phyloP scores from a whole-genome alignment of 1,140 invertebrate genomes.

The Euschistus heros region DNA sequence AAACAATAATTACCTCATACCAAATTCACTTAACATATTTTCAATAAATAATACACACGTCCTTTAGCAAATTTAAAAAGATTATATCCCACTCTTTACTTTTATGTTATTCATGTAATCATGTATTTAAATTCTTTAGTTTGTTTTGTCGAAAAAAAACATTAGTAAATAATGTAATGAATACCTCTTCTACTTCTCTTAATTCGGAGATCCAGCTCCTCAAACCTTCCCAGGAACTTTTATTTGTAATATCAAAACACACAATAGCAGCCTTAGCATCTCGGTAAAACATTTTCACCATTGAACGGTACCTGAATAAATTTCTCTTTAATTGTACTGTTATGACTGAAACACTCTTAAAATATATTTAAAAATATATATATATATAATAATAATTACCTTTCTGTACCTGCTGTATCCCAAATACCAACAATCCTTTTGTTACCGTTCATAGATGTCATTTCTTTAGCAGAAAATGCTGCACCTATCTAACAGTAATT shows the following conservation, averaged over 20 bases:
- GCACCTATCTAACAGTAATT: constrained; percentile 42
- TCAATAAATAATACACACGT: too few relatives aligned
- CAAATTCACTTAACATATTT: too few relatives aligned
- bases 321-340: too few relatives aligned
- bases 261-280: constrained; percentile 57
- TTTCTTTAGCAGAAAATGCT: constrained; percentile 52
- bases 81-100: too few relatives aligned
- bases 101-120: too few relatives aligned
- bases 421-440: constrained; percentile 53
- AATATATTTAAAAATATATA: too few relatives aligned
- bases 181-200: constrained; percentile 47
- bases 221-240: constrained; percentile 46
- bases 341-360: constrained; percentile 21
- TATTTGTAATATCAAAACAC: constrained; percentile 55
- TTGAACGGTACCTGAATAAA: constrained; percentile 46
- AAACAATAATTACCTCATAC: too few relatives aligned
- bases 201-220: constrained; percentile 56
- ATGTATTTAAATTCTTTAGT: too few relatives aligned
- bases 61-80: too few relatives aligned
- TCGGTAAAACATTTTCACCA: constrained; percentile 59
- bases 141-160: too few relatives aligned
- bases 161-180: too few relatives aligned
- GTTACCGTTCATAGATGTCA: constrained; percentile 40
- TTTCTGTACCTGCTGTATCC: constrained; percentile 64
- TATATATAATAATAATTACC: constrained; percentile 35